These are phyloP conservation scores for Atopsyche davidsoni DNA, from an alignment of 1,140 invertebrate species.

Conservation along the genomic window DNA sequence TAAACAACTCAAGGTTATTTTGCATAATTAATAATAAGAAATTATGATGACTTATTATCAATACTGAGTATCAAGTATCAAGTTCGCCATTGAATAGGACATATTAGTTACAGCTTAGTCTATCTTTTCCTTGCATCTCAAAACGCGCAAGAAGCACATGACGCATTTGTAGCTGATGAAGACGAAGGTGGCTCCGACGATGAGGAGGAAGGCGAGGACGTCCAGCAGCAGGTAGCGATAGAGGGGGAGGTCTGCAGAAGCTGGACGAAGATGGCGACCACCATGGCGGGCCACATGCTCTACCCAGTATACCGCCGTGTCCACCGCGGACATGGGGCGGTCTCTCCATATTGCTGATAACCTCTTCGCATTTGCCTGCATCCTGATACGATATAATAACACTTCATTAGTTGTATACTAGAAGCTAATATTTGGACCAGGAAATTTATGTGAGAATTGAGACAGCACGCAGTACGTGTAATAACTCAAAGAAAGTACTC, in stretches of 20 bases:
- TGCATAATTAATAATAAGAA: too few relatives aligned
- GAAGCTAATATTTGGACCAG: too few relatives aligned
- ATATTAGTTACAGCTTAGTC: too few relatives aligned
- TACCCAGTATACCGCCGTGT: constrained; percentile 50
- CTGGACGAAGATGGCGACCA: constrained; percentile 40
- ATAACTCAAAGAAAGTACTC: too few relatives aligned
- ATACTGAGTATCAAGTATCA: too few relatives aligned
- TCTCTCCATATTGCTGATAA: constrained; percentile 44
- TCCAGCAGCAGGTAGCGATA: constrained; percentile 60
- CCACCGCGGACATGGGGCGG: constrained; percentile 43
- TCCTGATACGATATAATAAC: too few relatives aligned
- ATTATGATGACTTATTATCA: too few relatives aligned
- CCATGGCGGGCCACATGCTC: constrained; percentile 48
- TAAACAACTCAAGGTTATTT: too few relatives aligned
- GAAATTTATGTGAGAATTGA: too few relatives aligned
- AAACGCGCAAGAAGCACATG: neutral
- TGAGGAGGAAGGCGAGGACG: constrained; percentile 45
- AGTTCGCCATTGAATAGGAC: too few relatives aligned
- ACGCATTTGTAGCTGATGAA: neutral
- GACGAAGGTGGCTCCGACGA: neutral
- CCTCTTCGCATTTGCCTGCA: constrained; percentile 40
- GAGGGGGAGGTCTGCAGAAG: constrained; percentile 49
- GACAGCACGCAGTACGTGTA: too few relatives aligned
- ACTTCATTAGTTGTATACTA: too few relatives aligned
- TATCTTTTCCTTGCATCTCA: neutral